Conservation (phyloP, 2,888 invertebrate genomes). For the Drosophila meridionalis region DNA sequence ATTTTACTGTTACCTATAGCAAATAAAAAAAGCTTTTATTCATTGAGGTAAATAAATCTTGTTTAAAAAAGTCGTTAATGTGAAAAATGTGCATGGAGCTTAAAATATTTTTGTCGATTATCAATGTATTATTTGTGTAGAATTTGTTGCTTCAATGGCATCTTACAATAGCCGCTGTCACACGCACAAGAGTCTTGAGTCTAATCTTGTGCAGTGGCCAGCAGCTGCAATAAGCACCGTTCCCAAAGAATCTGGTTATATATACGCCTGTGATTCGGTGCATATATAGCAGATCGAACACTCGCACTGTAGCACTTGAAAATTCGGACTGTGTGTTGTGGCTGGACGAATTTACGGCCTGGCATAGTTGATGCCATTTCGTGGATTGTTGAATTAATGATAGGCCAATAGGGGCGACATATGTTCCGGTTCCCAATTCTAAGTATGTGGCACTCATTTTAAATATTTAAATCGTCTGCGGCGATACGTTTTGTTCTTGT, state of each 20-base stretch:
- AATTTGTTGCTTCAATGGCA: constrained; percentile 66
- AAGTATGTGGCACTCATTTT: constrained; percentile 46
- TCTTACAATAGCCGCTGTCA: constrained; percentile 99
- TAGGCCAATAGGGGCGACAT: constrained; percentile 45
- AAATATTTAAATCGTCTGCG: constrained; percentile 59
- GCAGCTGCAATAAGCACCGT: constrained; percentile 94
- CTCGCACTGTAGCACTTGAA: constrained; percentile 15
- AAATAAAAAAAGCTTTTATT: not conserved
- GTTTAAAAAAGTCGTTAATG: not conserved
- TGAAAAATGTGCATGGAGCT: not conserved
- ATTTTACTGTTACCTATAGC: not conserved
- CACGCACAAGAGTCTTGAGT: constrained; percentile 98
- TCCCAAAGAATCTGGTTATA: not conserved
- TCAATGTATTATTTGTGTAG: not conserved
- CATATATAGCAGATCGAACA: not conserved
- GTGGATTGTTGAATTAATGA: constrained; percentile 59
- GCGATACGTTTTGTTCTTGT: not conserved
- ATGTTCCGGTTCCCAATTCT: constrained; percentile 62
- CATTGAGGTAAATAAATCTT: not conserved
- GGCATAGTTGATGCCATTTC: constrained; percentile 33
- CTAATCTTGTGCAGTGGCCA: constrained; percentile 99
- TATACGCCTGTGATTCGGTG: not conserved
- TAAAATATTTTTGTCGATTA: not conserved
- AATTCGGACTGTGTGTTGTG: constrained; percentile 7
- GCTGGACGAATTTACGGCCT: constrained; percentile 1